Evolutionary conservation across 2,113 vertebrate species (phyloP).

Genomic region (Dipodomys spectabilis): DNA sequence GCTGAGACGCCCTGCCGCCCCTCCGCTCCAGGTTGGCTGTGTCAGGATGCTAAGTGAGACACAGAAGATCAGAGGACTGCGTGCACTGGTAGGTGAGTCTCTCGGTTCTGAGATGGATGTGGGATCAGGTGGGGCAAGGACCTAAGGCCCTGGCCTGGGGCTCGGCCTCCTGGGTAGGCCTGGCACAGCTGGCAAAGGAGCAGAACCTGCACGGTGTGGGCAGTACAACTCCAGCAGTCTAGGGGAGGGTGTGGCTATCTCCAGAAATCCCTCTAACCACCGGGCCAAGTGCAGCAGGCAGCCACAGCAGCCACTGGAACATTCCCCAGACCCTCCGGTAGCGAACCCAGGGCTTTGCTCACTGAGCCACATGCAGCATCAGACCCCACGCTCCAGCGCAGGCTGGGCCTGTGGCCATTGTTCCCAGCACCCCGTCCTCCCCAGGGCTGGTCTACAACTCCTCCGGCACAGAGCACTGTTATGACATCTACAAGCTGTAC

Average conservation of each 20-base stretch:
- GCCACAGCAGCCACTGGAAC: too few species aligned
- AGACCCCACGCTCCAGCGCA: not conserved
- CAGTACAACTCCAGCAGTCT: too few species aligned
- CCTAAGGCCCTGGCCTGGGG: not conserved
- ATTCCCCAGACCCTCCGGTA: too few species aligned
- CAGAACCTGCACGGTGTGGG: not conserved
- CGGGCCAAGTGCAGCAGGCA: not conserved
- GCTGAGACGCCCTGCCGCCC: not conserved
- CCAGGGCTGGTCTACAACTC: constrained; percentile 95
- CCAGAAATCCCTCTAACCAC: too few species aligned
- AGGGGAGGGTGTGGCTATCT: not conserved
- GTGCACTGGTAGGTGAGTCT: constrained; percentile 89
- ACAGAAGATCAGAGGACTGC: constrained; percentile 88
- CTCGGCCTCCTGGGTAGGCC: not conserved
- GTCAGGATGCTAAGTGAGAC: constrained; percentile 86
- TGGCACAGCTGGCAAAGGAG: too few species aligned
- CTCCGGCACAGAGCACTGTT: constrained; percentile 86
- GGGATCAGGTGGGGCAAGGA: not conserved
- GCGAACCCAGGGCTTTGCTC: not conserved
- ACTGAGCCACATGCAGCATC: rapidly evolving
- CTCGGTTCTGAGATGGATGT: rapidly evolving
- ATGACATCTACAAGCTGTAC: constrained; percentile 89
- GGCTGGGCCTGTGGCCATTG: rapidly evolving
- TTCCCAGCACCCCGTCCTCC: not conserved
- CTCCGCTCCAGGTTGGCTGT: constrained; percentile 89